These are phyloP conservation scores for Peromyscus nudipes DNA, from an alignment of 2,797 vertebrate species.

Conservation along the genomic window DNA sequence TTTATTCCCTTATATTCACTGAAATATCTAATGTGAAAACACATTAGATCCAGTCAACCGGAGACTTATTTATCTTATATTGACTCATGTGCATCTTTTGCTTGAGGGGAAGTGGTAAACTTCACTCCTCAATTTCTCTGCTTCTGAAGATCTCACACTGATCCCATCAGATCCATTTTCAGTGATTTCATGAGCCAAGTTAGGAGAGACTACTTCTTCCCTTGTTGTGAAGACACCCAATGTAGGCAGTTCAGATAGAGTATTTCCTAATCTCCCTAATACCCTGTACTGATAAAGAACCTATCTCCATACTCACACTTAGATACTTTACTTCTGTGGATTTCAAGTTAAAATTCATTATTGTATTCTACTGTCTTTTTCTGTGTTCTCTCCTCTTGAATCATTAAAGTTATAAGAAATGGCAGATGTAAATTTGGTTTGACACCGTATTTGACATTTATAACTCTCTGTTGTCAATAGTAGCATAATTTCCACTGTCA, in stretches of 20 bases:
- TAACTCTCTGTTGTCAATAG: neutral
- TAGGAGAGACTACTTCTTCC: neutral
- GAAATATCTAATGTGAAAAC: neutral
- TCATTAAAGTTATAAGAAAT: no score
- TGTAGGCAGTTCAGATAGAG: no score
- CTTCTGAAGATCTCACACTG: no score
- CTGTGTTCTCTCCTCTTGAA: neutral
- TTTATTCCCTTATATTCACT: no score
- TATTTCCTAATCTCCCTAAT: neutral
- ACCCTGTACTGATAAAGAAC: neutral
- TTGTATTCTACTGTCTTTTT: neutral
- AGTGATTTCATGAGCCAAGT: neutral
- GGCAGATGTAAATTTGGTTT: neutral
- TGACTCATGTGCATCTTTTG: neutral
- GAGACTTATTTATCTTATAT: neutral
- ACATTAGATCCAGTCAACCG: neutral
- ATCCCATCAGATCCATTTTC: no score
- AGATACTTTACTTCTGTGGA: neutral
- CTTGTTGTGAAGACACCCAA: neutral
- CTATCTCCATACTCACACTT: neutral
- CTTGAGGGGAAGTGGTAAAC: neutral
- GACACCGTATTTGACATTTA: neutral
- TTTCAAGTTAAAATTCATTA: neutral
- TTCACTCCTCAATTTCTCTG: neutral
- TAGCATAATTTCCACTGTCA: no score